phyloP scores from a whole-genome alignment of 2,888 invertebrate species.

The Heliothis peltigera region DNA sequence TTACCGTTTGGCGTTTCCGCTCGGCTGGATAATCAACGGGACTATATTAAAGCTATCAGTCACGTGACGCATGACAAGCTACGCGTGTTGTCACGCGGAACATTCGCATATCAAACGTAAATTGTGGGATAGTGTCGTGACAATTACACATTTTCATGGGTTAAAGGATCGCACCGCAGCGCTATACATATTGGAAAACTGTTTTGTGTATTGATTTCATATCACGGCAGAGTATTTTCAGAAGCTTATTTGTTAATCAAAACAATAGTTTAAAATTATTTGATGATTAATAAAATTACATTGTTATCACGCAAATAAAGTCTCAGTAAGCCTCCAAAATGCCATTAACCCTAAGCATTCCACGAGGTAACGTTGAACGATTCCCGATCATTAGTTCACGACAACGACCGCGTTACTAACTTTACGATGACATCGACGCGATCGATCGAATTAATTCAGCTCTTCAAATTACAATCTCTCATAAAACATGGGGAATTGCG shows the following conservation, averaged over 20 bases:
- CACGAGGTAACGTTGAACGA: slow-evolving; percentile 24
- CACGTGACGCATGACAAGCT: slow-evolving; percentile 83
- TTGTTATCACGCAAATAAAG: not conserved
- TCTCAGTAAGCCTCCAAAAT: slow-evolving; percentile 13
- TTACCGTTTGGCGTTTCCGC: slow-evolving; percentile 87
- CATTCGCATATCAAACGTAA: slow-evolving; percentile 77
- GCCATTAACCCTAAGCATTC: slow-evolving; percentile 26
- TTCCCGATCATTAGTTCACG: slow-evolving; percentile 42
- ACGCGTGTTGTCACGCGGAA: slow-evolving; percentile 76
- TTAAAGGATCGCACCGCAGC: slow-evolving; percentile 49
- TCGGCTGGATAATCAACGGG: slow-evolving; percentile 85
- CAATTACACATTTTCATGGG: slow-evolving; percentile 72
- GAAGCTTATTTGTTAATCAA: slow-evolving; percentile 4
- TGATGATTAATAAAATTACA: slow-evolving; percentile 2
- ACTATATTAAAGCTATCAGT: slow-evolving; percentile 89
- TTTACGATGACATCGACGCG: slow-evolving; percentile 47
- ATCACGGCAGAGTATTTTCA: not conserved
- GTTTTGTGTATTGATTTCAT: slow-evolving; percentile 40
- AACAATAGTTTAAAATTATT: slow-evolving; percentile 1
- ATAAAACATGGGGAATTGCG: slow-evolving; percentile 56
- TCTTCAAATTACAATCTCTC: slow-evolving; percentile 58
- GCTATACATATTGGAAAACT: slow-evolving; percentile 32
- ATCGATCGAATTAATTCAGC: slow-evolving; percentile 56
- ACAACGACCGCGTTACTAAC: slow-evolving; percentile 40
- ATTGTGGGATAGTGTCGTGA: slow-evolving; percentile 70